A percentile compares a stretch with the other conserved stretches of the same genome.
Conservation (phyloP, 2,113 vertebrate species). For the Lates calcarifer region DNA sequence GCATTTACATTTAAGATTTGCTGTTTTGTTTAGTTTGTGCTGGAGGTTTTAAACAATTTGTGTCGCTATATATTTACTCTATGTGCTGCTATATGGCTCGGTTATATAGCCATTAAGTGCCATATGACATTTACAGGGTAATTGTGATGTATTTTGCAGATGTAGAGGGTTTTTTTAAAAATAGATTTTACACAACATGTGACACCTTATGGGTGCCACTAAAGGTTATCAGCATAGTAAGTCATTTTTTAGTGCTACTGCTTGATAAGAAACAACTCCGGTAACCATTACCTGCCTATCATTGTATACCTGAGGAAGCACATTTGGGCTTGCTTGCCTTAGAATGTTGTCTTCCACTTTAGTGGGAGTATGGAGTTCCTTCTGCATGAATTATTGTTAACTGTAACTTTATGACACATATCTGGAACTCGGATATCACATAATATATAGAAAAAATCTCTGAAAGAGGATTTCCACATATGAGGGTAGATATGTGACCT, state of each 20-base stretch:
- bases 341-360: background rate
- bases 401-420: background rate
- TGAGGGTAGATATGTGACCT: conserved; percentile 3
- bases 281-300: background rate
- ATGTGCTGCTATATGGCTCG: background rate
- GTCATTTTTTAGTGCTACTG: too few relatives aligned
- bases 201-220: background rate
- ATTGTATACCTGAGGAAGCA: background rate
- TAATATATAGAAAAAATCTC: background rate
- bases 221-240: too few relatives aligned
- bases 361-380: background rate
- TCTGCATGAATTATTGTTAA: background rate
- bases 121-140: background rate
- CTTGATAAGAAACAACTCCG: background rate
- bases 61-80: background rate
- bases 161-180: background rate
- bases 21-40: background rate
- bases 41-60: background rate
- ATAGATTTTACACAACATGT: background rate
- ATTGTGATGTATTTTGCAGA: background rate
- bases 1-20: background rate
- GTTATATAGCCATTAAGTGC: background rate
- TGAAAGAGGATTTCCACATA: background rate
- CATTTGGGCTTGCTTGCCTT: background rate
- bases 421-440: background rate